Base-by-base conservation (phyloP, 2,797 vertebrate genomes). In the Xerus rutilus region DNA sequence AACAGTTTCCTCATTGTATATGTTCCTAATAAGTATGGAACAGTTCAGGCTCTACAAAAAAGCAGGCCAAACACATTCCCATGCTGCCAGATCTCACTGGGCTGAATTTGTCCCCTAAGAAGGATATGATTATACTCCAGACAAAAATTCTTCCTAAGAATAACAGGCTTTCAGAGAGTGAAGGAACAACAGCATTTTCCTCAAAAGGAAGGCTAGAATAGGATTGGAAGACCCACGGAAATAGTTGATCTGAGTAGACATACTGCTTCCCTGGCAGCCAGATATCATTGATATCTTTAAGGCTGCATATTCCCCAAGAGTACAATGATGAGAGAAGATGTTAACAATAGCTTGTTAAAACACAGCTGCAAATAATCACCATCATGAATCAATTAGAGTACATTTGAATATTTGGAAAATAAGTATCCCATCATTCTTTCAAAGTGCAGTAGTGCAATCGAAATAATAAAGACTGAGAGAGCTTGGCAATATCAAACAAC, bases 391-490 rank as follows among this genome's bases (percentile, higher is more conserved):
- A 85, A 77, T 43, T 54, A 72, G 18, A 79, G 18, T 62, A 43
- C 57, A 32, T 64, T 92, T 77, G 39, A 18, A n/a, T 32, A 91
- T 23, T 92, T 79, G 15, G 23, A 54, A 93, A 94, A 84, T 35
- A 86, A 70, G 77, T 69, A 85, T 52, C n/a, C 49, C n/a, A 62
- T 70, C 83, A 15, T 65, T 89, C 82, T 90, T 81, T 88, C 30
- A 87, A 94, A 52, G 23, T 76, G 28, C 59, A 95, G 23, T 45
- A 54, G 32, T 12, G 59, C 59, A 62, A 86, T 9, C 76, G 78
- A 86, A 91, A 88, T 76, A 64, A 84, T 76, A 64, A 92, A 82
- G 73, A 49, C 45, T 54, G 35, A 70, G 52, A 89, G n/a, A 77
- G 67, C 65, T 89, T 79, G 7, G 47, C 59, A 20, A 72, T 69